phyloP scores from a whole-genome alignment of 1,140 invertebrate genomes.

The Colletes gigas region DNA sequence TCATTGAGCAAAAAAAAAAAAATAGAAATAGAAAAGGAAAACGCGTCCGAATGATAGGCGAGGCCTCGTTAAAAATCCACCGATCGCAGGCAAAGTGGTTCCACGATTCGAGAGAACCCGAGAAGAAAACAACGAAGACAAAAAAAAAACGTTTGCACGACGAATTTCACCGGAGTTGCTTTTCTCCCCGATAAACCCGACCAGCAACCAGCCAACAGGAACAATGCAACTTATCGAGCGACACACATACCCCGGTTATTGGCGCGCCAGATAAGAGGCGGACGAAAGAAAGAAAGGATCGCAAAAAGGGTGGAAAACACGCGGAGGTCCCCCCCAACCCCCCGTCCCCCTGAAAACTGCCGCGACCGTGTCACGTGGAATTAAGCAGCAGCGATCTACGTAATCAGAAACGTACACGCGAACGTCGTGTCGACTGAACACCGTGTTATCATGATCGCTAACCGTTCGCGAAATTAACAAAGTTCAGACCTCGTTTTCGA shows the following conservation, averaged over 20 bases:
- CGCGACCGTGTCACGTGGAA: slow-evolving; percentile 29
- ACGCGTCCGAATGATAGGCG: not conserved
- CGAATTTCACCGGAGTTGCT: slow-evolving; percentile 37
- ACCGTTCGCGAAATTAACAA: slow-evolving; percentile 10
- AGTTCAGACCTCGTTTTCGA: not conserved
- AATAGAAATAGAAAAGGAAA: not conserved
- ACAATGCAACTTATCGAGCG: slow-evolving; percentile 58
- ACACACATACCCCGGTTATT: slow-evolving; percentile 53
- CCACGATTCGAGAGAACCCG: not conserved
- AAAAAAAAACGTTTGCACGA: slow-evolving; percentile 9
- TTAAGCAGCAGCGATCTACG: slow-evolving; percentile 3
- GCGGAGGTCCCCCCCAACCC: not conserved
- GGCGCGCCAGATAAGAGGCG: slow-evolving; percentile 50
- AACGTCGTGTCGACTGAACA: slow-evolving; percentile 4
- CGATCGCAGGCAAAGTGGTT: slow-evolving; percentile 4
- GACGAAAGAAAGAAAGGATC: slow-evolving; percentile 34
- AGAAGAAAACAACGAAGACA: not conserved
- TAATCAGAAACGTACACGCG: slow-evolving; percentile 21
- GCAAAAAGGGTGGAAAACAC: not conserved
- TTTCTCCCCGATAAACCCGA: slow-evolving; percentile 33
- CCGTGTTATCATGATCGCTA: slow-evolving; percentile 23
- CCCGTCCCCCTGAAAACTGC: not conserved
- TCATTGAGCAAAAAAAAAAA: no score
- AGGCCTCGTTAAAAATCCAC: slow-evolving; percentile 10
- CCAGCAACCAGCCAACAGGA: slow-evolving; percentile 17